These are phyloP conservation scores for Ictalurus punctatus DNA, from an alignment of 2,113 vertebrate species.

Conservation along the genomic window DNA sequence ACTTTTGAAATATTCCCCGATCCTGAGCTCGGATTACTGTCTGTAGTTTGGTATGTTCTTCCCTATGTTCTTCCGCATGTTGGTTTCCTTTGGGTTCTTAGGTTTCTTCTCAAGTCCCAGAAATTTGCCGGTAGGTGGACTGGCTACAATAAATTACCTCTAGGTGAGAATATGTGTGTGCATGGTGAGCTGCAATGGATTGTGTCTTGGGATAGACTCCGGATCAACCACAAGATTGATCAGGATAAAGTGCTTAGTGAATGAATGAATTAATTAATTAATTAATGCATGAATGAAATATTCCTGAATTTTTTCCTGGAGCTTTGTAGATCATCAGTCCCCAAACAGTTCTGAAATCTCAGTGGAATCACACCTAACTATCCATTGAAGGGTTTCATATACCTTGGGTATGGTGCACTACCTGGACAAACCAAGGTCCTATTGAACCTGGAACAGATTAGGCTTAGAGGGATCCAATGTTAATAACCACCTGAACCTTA, in stretches of 20 bases:
- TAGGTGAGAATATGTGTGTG: background rate
- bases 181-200: background rate
- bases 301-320: background rate
- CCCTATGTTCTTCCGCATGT: background rate
- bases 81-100: background rate
- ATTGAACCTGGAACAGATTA: constrained; percentile 57
- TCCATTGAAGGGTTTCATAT: background rate
- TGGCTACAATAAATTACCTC: background rate
- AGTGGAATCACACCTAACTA: background rate
- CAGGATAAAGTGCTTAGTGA: background rate
- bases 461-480: constrained; percentile 50
- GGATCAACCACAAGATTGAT: background rate
- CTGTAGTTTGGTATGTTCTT: background rate
- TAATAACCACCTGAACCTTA: constrained; percentile 66
- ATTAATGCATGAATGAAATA: background rate
- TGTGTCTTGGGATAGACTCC: background rate
- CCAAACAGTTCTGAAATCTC: background rate
- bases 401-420: background rate
- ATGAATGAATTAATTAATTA: background rate
- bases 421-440: constrained; percentile 22
- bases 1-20: background rate
- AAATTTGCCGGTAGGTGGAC: background rate
- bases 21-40: background rate
- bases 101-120: background rate
- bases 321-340: background rate